Base-by-base conservation (phyloP, 1,140 invertebrate species). In the Rhyacophila brunnea region DNA sequence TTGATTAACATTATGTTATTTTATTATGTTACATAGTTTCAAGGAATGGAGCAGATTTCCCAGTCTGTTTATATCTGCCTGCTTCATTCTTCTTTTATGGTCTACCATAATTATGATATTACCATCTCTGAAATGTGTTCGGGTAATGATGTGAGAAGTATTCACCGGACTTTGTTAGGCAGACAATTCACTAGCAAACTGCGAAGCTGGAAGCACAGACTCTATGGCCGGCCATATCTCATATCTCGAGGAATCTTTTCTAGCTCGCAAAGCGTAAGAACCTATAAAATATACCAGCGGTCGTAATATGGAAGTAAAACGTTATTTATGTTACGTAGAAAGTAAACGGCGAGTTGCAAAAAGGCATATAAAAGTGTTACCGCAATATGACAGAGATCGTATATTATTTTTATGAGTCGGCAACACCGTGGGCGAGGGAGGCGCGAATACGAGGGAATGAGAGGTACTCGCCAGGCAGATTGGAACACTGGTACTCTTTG, bases 401-500 rank as follows among this genome's bases (percentile, higher is more conserved):
- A 64, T 64, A 64, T 64, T 64, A 64, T 64, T 60, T 64, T 64
- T 64, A 64, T 60, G 62, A 60, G 62, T 64, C 57, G 60, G 52
- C 62, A 57, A 60, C 62, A 52, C 62, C 42, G 47, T 49, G 48
- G 62, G 28, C 47, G 40, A 49, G 10, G 28, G 56, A 32, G 9
- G 35, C 13, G 48, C 44, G 44, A n/a, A n/a, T n/a, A n/a, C 14
- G 23, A 11, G 7, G 20, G 38, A 23, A 14, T 18, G n/a, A 35
- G 14, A 47, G 38, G 51, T 19, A 48, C 48, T 38, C 51, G 9
- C 19, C 42, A 18, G 28, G 54, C 54, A 56, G 57, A 62, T 62
- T 62, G 23, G 23, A 28, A 9, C 23, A 5, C 23, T 3, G 23
- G 9, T 3, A 5, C 23, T 9, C 9, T 28, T 3, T 5, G 23